Base-by-base conservation (phyloP, 2,888 invertebrate species). In the Congeria kusceri region DNA sequence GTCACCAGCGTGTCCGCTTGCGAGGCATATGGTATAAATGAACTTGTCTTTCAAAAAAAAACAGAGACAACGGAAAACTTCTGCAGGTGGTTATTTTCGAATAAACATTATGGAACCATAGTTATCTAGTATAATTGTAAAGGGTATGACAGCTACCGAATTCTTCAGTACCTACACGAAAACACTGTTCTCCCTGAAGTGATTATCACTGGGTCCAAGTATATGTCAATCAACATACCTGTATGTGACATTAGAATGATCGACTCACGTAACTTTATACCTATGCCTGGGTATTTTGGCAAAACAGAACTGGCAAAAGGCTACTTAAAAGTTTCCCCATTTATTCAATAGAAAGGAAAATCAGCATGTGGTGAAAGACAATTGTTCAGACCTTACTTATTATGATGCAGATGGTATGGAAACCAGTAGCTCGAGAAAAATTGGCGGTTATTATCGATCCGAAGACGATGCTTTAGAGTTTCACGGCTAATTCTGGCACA, bases 321-420 rank as follows among this genome's bases (percentile, higher is more conserved):
- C 4, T 66, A 79, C 53, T 79, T n/a, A n/a, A n/a, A n/a, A n/a
- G n/a, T n/a, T 79, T 61, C 74, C 79, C 18, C 74, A 79, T 57
- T 57, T 74, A 11, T 78, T 65, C 39, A 69, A 78, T 25, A 39
- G 29, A 47, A 57, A 57, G 53, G 65, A 67, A 63, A 75, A 61
- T 44, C 66, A 79, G 25, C 58, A 68, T 39, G 61, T 39, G n/a
- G n/a, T n/a, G n/a, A n/a, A n/a, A n/a, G 1, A n/a, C 32, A n/a
- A 15, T 59, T 23, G 9, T 18, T 28, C 47, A 28, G 78, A 78
- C 32, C 64, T 64, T 20, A 58, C 59, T n/a, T 73, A 68, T 53
- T 78, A 69, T 62, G 61, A 74, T 53, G 68, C 77, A 25, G 73
- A 78, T 65, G 46, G 53, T 20, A 78, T 78, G n/a, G n/a, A n/a